Conservation (phyloP, 2,888 invertebrate genomes). For the Andrena bucephala region DNA sequence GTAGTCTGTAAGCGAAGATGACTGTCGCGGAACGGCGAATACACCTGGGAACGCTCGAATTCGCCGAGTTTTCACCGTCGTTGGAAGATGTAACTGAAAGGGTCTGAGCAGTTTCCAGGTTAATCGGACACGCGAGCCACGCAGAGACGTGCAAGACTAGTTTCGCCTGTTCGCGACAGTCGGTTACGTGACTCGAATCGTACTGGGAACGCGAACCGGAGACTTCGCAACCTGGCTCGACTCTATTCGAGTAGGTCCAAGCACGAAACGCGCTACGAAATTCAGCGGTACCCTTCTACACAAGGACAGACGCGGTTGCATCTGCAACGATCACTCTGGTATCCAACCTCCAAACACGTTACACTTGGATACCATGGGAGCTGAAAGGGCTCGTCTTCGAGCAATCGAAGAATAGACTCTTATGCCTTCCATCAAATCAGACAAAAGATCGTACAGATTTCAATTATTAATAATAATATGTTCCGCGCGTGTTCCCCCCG, state of each 20-base stretch:
- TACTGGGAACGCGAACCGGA: background rate
- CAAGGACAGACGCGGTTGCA: background rate
- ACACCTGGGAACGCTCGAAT: background rate
- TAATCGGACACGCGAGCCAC: constrained; percentile 38
- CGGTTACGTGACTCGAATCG: constrained; percentile 71
- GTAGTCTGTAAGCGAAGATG: too few species aligned
- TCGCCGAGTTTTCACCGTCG: constrained; percentile 3
- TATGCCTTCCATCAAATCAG: too few species aligned
- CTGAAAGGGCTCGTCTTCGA: too few species aligned
- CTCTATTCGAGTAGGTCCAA: background rate
- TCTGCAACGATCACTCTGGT: background rate
- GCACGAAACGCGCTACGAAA: background rate
- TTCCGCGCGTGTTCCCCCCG: background rate
- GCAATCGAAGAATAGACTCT: too few species aligned
- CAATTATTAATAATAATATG: too few species aligned
- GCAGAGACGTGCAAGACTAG: constrained; percentile 32
- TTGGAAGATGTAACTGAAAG: background rate
- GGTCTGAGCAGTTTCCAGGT: constrained; percentile 20
- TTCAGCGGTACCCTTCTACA: background rate
- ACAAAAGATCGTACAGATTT: too few species aligned
- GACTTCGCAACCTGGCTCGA: constrained; percentile 56
- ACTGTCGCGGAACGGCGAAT: background rate
- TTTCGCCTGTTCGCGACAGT: constrained; percentile 59
- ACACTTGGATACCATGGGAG: too few species aligned
- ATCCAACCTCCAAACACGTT: background rate